Conservation (phyloP, 2,888 invertebrate species). For the Torymus auratus region DNA sequence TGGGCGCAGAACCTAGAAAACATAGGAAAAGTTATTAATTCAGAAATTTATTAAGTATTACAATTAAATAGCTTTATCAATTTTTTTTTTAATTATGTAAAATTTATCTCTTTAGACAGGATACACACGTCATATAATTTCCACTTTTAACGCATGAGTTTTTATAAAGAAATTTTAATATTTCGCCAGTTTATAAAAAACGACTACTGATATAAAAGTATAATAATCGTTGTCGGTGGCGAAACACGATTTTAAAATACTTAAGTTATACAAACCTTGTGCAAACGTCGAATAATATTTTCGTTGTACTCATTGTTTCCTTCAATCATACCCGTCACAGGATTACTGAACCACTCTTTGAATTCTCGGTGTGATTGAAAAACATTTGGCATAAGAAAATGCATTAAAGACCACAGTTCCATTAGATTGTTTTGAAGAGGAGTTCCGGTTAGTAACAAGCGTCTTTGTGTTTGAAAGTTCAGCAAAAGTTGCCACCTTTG, state of each 20-base stretch:
- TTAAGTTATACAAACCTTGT: constrained; percentile 83
- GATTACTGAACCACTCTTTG: constrained; percentile 99
- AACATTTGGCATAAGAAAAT: constrained; percentile 98
- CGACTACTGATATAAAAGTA: constrained; percentile 61
- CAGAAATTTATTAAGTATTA: constrained; percentile 27
- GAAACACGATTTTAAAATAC: constrained; percentile 57
- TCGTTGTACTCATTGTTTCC: constrained; percentile 95
- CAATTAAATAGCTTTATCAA: constrained; percentile 12
- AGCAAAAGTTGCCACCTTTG: constrained; percentile 98
- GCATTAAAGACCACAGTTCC: constrained; percentile 99
- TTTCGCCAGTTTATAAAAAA: constrained; percentile 68
- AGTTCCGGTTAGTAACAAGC: constrained; percentile 94
- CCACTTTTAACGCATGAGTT: constrained; percentile 72
- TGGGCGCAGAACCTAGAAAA: constrained; percentile 88
- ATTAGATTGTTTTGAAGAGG: constrained; percentile 97
- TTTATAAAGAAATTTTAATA: constrained; percentile 70
- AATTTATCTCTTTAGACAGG: constrained; percentile 72
- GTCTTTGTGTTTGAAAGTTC: constrained; percentile 95
- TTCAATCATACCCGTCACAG: constrained; percentile 97
- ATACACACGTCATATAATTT: constrained; percentile 70
- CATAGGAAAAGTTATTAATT: constrained; percentile 1
- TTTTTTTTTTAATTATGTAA: constrained; percentile 26
- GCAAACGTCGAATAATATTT: constrained; percentile 90
- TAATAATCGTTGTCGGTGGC: constrained; percentile 69
- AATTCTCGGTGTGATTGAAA: constrained; percentile 97